These are phyloP conservation scores for Dendrocincla fuliginosa DNA, from an alignment of 2,797 vertebrate species.

Conservation along the genomic window DNA sequence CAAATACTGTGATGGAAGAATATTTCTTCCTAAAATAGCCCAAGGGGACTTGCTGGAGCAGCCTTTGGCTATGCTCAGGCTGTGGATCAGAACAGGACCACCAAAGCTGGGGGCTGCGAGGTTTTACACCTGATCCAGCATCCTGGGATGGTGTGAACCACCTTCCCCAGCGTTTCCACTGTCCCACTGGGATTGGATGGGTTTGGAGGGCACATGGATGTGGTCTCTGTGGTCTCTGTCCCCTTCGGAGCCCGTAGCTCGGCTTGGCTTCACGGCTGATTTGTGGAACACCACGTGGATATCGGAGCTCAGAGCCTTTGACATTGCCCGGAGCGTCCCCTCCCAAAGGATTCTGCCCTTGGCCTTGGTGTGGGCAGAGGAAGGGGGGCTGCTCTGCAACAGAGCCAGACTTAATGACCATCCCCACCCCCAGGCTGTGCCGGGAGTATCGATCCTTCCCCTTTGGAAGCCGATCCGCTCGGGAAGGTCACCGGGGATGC, in stretches of 20 bases:
- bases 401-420: neutral
- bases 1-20: neutral
- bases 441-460: neutral
- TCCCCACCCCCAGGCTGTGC: neutral
- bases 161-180: neutral
- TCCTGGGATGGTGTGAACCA: accelerated
- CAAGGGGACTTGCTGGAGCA: neutral
- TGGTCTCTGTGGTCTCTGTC: neutral
- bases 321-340: neutral
- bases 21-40: neutral
- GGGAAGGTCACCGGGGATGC: neutral
- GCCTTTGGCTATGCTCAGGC: neutral
- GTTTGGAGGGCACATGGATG: neutral
- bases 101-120: accelerated
- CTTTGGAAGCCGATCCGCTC: neutral
- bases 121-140: accelerated
- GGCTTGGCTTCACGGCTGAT: accelerated
- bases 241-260: neutral
- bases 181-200: accelerated
- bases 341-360: neutral
- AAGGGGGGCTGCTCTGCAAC: neutral
- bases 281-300: neutral
- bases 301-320: neutral
- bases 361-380: neutral
- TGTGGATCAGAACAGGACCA: neutral